These are phyloP conservation scores for Carapus acus DNA, from an alignment of 2,797 vertebrate genomes.

Conservation along the genomic window DNA sequence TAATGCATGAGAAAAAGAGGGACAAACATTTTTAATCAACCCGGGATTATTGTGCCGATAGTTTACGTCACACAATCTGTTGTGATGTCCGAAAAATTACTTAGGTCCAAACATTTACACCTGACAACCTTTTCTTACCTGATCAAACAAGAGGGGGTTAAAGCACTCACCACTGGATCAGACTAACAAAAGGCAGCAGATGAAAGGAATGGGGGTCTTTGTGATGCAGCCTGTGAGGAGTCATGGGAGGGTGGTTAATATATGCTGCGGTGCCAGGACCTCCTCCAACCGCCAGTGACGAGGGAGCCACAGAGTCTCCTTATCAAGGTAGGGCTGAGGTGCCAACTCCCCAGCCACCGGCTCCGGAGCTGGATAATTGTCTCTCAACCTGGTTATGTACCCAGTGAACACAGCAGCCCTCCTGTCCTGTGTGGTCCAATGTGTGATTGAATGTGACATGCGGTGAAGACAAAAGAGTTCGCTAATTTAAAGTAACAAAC, in stretches of 20 bases:
- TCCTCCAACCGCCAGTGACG: slow-evolving; percentile 72
- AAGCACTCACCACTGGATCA: slow-evolving; percentile 49
- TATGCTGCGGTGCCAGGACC: slow-evolving; percentile 69
- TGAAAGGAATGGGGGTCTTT: slow-evolving; percentile 76
- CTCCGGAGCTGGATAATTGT: slow-evolving; percentile 69
- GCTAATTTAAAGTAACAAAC: slow-evolving; percentile 97
- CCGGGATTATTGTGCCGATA: neutral
- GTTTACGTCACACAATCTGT: slow-evolving; percentile 3
- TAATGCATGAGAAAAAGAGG: no score
- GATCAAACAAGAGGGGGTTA: slow-evolving; percentile 51
- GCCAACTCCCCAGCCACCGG: slow-evolving; percentile 81
- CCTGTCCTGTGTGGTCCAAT: slow-evolving; percentile 64
- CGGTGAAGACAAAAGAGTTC: slow-evolving; percentile 92
- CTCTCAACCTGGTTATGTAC: slow-evolving; percentile 83
- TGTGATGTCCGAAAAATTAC: slow-evolving; percentile 12
- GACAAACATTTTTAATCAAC: no score
- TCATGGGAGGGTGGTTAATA: slow-evolving; percentile 61
- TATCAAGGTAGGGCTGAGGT: slow-evolving; percentile 83
- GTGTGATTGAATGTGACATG: slow-evolving; percentile 88
- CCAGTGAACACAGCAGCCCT: slow-evolving; percentile 72
- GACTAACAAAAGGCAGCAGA: slow-evolving; percentile 66
- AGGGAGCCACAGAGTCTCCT: slow-evolving; percentile 78
- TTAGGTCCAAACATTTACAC: slow-evolving; percentile 35
- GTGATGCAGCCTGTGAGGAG: slow-evolving; percentile 58
- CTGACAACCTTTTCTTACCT: slow-evolving; percentile 53